A percentile compares a stretch with the other conserved stretches of the same genome.
Evolutionary conservation across 2,797 vertebrate genomes (phyloP).

Genomic region (Sebastes oblongus): DNA sequence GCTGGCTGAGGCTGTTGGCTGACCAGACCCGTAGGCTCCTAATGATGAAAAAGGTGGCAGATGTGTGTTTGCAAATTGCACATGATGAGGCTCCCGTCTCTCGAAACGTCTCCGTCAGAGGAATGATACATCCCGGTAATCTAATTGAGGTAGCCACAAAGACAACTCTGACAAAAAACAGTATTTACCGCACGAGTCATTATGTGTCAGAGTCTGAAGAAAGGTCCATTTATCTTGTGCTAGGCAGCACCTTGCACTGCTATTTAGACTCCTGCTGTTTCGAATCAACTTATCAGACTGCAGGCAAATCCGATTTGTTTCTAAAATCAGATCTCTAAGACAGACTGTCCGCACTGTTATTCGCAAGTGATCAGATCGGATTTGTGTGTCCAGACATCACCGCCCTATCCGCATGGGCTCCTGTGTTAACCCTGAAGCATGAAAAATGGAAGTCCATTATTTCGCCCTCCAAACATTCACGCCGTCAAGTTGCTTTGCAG

Average conservation of each 20-base stretch:
- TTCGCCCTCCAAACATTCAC: background rate
- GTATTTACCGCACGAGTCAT: slow-evolving; percentile 70
- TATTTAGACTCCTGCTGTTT: slow-evolving; percentile 63
- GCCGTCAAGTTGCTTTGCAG: too few relatives aligned
- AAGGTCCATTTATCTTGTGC: slow-evolving; percentile 65
- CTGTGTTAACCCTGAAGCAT: background rate
- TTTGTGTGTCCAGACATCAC: background rate
- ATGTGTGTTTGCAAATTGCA: slow-evolving; percentile 72
- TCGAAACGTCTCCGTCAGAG: slow-evolving; percentile 67
- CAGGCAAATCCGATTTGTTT: background rate
- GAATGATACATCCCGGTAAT: slow-evolving; percentile 73
- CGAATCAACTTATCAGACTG: slow-evolving; percentile 49
- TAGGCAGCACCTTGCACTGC: slow-evolving; percentile 56
- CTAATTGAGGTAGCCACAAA: slow-evolving; percentile 70
- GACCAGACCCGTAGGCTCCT: slow-evolving; percentile 50
- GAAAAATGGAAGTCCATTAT: background rate
- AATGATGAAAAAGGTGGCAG: slow-evolving; percentile 75
- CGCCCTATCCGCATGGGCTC: background rate
- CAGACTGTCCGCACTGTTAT: background rate
- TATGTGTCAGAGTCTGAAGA: slow-evolving; percentile 58
- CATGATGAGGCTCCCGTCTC: slow-evolving; percentile 71
- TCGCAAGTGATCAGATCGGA: background rate
- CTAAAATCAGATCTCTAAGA: background rate
- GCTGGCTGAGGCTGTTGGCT: slow-evolving; percentile 18
- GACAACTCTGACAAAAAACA: slow-evolving; percentile 74